phyloP scores from a whole-genome alignment of 92 coral and sea anemone genomes.

The Muricea muricata region DNA sequence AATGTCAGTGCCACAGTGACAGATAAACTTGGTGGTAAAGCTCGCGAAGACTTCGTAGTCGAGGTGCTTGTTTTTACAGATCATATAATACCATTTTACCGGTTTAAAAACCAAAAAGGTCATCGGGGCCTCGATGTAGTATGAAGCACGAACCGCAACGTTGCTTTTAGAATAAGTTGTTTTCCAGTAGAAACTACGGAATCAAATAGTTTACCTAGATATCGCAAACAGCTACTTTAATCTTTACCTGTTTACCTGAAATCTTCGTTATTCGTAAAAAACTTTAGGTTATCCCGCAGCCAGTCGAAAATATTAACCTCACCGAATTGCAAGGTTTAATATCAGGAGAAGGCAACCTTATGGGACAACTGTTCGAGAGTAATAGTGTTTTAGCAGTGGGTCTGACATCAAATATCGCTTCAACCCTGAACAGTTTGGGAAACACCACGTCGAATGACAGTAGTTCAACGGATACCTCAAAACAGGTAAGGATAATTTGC shows the following conservation, averaged over 20 bases:
- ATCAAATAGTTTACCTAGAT: no score
- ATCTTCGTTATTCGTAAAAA: no score
- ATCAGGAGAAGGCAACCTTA: constrained; percentile 30
- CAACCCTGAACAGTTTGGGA: background rate
- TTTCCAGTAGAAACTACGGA: no score
- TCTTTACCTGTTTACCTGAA: no score
- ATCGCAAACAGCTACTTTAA: no score
- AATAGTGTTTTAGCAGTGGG: background rate
- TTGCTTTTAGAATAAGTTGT: no score
- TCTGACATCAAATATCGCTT: background rate
- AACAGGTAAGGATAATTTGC: background rate
- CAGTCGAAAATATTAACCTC: constrained; percentile 62
- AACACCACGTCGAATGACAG: background rate
- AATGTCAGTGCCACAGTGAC: background rate
- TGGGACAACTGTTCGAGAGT: background rate
- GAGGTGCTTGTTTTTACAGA: background rate
- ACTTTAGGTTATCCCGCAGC: background rate
- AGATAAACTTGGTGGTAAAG: background rate
- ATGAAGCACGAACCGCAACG: no score
- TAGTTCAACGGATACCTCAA: background rate
- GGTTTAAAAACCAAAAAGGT: background rate
- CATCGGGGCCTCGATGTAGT: no score
- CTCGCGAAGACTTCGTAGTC: background rate
- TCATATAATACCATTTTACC: background rate
- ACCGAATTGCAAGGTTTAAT: constrained; percentile 71